A percentile compares a stretch with the other conserved stretches of the same genome.
phyloP scores from a whole-genome alignment of 2,113 vertebrate genomes.

The Cnemophilus loriae region DNA sequence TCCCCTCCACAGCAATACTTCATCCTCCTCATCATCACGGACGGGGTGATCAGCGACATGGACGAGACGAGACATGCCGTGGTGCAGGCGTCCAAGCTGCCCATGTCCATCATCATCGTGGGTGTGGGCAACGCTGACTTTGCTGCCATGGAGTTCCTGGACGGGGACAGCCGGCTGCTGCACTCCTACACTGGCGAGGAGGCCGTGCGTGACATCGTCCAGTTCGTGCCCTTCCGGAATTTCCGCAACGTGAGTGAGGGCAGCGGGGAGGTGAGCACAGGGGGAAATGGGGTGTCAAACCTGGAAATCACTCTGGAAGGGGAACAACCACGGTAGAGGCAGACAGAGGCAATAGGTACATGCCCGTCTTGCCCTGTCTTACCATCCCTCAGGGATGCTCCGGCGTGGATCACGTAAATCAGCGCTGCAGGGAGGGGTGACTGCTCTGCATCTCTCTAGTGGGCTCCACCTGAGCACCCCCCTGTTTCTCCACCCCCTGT shows the following conservation, averaged over 20 bases:
- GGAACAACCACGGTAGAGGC: background rate
- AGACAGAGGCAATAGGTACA: background rate
- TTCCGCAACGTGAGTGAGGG: conserved; percentile 88
- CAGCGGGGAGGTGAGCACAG: accelerated
- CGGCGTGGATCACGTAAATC: accelerated
- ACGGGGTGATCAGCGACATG: conserved; percentile 98
- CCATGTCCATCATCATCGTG: conserved; percentile 99
- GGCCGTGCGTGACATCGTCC: conserved; percentile 90
- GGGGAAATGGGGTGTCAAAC: background rate
- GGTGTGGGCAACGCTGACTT: conserved; percentile 97
- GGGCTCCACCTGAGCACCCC: background rate
- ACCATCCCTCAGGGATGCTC: background rate
- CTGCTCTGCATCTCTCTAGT: accelerated
- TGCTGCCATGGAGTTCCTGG: conserved; percentile 96
- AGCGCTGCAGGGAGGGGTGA: accelerated
- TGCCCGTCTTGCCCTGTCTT: background rate
- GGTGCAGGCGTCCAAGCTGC: conserved; percentile 92
- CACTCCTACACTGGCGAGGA: conserved; percentile 90
- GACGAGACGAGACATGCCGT: conserved; percentile 91
- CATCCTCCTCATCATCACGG: conserved; percentile 96
- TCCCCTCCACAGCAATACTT: conserved; percentile 88
- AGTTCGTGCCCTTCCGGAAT: conserved; percentile 97
- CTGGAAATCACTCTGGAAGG: background rate
- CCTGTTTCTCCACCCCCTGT: background rate
- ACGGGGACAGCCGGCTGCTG: conserved; percentile 87